Percentiles rank a stretch among this genome's conserved stretches.
Conservation (phyloP, 2,113 vertebrate genomes). For the Albula goreensis region DNA sequence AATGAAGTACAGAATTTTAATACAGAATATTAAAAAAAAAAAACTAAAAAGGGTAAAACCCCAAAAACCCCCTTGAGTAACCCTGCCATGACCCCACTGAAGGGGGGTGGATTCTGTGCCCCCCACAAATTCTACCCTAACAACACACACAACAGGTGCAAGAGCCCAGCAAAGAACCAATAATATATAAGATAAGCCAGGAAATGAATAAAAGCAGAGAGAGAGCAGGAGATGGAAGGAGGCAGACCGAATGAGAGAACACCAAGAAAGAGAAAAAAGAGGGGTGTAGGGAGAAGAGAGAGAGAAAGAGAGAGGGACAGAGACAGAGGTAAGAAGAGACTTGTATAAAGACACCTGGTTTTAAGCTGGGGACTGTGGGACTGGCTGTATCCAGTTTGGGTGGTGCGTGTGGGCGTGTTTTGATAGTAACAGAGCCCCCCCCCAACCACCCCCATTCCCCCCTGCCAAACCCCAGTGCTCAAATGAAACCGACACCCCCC, state of each 20-base stretch:
- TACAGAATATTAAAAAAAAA: no score
- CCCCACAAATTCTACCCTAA: not conserved
- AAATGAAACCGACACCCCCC: no score
- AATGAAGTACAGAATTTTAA: no score
- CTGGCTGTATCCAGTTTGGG: no score
- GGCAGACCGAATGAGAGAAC: not conserved
- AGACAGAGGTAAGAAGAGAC: not conserved
- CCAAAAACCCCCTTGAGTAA: slow-evolving; percentile 10
- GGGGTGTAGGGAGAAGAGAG: no score
- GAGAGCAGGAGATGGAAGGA: not conserved
- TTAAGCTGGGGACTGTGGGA: no score
- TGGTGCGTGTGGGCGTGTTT: no score
- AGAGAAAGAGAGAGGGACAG: not conserved
- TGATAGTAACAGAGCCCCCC: no score
- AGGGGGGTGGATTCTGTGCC: not conserved
- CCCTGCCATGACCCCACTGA: slow-evolving; percentile 24
- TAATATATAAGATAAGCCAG: not conserved
- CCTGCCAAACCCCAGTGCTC: no score
- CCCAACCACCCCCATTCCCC: no score
- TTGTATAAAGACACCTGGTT: no score
- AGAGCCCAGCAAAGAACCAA: slow-evolving; percentile 33
- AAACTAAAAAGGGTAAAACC: no score
- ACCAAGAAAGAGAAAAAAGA: not conserved
- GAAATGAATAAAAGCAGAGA: not conserved
- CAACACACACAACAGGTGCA: slow-evolving; percentile 43